Base-by-base conservation (phyloP, 37 sponge, comb jelly and placozoan genomes). In the Oscarella lobularis region DNA sequence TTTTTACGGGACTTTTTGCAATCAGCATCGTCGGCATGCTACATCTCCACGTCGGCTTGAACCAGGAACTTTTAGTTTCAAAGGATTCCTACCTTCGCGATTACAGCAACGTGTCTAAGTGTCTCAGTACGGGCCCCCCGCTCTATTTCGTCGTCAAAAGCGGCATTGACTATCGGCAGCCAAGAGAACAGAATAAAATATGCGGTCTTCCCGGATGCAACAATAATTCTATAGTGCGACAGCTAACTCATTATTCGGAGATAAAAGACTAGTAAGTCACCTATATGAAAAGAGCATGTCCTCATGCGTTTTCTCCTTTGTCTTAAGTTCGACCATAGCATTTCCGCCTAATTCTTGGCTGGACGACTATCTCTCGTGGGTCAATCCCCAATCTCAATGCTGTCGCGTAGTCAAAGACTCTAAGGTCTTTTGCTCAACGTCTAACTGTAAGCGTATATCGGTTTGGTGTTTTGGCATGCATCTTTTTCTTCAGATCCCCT, bases 61-160 rank as follows among this genome's bases (percentile, higher is more conserved):
- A 88, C 39, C 94, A 93, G 85, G 87, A 81, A 2, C 67, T 90
- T 6, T 87, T 94, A 4, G 82, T 97, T 0, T 94, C 99, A n/a
- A 88, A 85, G 80, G 95, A 94, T 70, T 94, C 95, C 29, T 97
- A 90, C 83, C 80, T 97, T 3, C 75, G 79, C 0, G 38, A 81
- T 6, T 97, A 90, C 74, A 93, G 89, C 76, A 2, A 82, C 73
- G 91, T 90, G 66, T 74, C 75, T 71, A 66, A 71, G 40, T 87
- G 90, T 71, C 86, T 93, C 0, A 88, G 88, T 74, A 86, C 81
- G 38, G 99, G 99, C 0, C 67, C 99, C 2, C 99, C 99, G 3
- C 91, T 97, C 36, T 97, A 97, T 81, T 97, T 97, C 84, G 94
- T 97, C 38, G 81, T 97, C 41, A 82, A 88, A 39, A 83, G 85